phyloP scores from a whole-genome alignment of 2,888 invertebrate genomes.

The Lasiommata megera region DNA sequence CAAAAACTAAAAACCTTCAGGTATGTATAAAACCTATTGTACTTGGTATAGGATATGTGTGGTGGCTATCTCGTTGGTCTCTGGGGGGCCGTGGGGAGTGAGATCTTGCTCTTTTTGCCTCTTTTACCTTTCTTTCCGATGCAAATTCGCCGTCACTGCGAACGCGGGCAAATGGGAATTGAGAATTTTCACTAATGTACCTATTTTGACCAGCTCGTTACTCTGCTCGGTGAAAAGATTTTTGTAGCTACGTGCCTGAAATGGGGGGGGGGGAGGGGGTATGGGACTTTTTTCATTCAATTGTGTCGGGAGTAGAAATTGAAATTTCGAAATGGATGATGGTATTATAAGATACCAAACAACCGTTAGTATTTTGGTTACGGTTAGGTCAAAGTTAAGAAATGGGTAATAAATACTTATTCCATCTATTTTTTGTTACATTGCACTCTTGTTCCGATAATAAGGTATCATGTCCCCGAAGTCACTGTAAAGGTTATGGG shows the following conservation, averaged over 20 bases:
- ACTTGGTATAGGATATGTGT: slow-evolving; percentile 23
- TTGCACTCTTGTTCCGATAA: no score
- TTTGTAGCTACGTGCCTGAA: slow-evolving; percentile 9
- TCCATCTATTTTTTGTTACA: no score
- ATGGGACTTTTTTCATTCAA: background rate
- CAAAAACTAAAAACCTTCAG: background rate
- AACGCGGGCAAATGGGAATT: slow-evolving; percentile 56
- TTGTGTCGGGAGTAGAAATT: slow-evolving; percentile 6
- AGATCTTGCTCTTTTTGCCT: slow-evolving; percentile 60
- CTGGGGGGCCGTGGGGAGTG: slow-evolving; percentile 19
- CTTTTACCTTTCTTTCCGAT: slow-evolving; percentile 71
- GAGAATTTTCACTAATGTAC: slow-evolving; percentile 62
- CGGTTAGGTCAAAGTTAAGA: no score
- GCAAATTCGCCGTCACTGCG: slow-evolving; percentile 61
- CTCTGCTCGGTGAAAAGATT: slow-evolving; percentile 18
- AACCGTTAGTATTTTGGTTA: no score
- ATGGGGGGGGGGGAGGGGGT: background rate
- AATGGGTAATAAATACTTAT: no score
- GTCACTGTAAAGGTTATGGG: no score
- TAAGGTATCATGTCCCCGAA: no score
- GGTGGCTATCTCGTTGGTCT: slow-evolving; percentile 25
- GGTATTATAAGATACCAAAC: background rate
- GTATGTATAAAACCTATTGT: background rate
- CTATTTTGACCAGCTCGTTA: slow-evolving; percentile 31
- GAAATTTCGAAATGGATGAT: background rate